Evolutionary conservation across 1,140 invertebrate species (phyloP).

Genomic region (Drosophila bipectinata): DNA sequence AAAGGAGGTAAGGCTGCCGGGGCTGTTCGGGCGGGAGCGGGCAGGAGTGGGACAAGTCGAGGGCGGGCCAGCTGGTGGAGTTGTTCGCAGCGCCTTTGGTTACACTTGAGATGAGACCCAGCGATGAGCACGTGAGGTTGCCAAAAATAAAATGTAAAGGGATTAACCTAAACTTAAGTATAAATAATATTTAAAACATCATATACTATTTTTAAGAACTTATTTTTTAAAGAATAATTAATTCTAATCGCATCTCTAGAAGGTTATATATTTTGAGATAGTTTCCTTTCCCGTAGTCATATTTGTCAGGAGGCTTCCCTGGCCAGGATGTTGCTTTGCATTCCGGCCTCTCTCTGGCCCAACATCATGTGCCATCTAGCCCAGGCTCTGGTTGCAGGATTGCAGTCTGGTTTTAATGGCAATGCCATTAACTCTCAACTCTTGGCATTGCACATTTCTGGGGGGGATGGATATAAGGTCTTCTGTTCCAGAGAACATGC

Average conservation of each 20-base stretch:
- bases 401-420: conserved; percentile 37
- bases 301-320: conserved; percentile 36
- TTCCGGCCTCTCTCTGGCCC: conserved; percentile 22
- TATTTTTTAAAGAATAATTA: background rate
- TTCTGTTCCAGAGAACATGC: conserved; percentile 14
- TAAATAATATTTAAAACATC: too few species aligned
- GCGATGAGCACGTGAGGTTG: conserved; percentile 15
- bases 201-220: too few species aligned
- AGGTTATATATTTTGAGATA: conserved; percentile 54
- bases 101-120: conserved; percentile 73
- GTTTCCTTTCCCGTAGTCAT: conserved; percentile 67
- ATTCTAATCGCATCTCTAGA: background rate
- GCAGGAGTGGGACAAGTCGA: too few species aligned
- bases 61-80: conserved; percentile 13
- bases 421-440: conserved; percentile 58
- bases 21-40: background rate
- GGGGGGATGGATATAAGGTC: background rate
- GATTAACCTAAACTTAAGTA: background rate
- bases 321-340: conserved; percentile 7
- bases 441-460: conserved; percentile 46
- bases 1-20: conserved; percentile 16
- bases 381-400: background rate
- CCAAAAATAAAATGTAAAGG: background rate
- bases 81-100: conserved; percentile 78
- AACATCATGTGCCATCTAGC: conserved; percentile 40